These are phyloP conservation scores for Megalonaias nervosa DNA, from an alignment of 1,140 invertebrate species.

Conservation along the genomic window DNA sequence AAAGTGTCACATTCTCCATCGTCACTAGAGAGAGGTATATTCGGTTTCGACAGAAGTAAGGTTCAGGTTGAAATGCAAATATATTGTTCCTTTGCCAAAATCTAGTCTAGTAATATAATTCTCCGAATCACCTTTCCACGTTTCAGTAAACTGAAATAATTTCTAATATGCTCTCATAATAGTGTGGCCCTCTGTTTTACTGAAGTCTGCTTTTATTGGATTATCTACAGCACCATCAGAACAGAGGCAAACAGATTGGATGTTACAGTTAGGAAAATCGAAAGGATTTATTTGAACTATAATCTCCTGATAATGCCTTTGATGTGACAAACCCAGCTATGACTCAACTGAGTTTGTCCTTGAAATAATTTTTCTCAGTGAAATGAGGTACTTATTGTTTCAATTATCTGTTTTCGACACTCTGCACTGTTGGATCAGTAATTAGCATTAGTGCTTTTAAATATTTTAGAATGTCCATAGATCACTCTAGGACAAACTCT, in stretches of 20 bases:
- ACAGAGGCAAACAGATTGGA: conserved; percentile 21
- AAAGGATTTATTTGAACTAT: conserved; percentile 36
- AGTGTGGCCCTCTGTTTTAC: conserved; percentile 19
- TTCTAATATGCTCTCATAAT: conserved; percentile 27
- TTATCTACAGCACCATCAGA: conserved; percentile 21
- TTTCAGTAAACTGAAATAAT: conserved; percentile 18
- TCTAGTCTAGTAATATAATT: conserved; percentile 25
- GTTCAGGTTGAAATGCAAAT: conserved; percentile 28
- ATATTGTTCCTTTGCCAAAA: conserved; percentile 22
- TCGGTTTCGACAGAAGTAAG: conserved; percentile 6
- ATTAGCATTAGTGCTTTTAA: conserved; percentile 19
- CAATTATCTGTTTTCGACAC: conserved; percentile 20
- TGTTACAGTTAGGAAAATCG: conserved; percentile 18
- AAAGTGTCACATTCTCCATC: conserved; percentile 23
- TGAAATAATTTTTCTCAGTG: conserved; percentile 32
- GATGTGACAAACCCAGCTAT: conserved; percentile 27
- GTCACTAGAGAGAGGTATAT: conserved; percentile 15
- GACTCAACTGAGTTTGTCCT: conserved; percentile 25
- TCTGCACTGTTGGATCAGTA: conserved; percentile 22
- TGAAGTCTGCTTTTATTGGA: conserved; percentile 30
- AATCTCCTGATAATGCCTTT: conserved; percentile 32
- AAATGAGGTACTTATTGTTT: conserved; percentile 25
- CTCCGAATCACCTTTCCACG: conserved; percentile 7
- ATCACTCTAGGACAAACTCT: conserved; percentile 22
- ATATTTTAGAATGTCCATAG: conserved; percentile 21